Conservation (phyloP, 2,797 vertebrate genomes). For the Gymnoscopelus microlampas region DNA sequence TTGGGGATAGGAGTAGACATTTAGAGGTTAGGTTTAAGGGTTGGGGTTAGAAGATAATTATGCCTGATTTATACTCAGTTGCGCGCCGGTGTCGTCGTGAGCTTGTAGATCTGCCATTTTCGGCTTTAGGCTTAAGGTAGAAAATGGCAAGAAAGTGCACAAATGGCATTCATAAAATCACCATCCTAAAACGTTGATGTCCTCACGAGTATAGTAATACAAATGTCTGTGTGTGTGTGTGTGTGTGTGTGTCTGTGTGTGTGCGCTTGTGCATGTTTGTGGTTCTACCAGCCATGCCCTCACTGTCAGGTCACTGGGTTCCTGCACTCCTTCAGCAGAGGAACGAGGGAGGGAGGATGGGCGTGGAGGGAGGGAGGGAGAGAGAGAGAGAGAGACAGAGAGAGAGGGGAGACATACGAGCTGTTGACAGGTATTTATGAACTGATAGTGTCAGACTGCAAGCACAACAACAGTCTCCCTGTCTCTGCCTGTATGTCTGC, state of each 20-base stretch:
- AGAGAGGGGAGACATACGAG: conserved; percentile 76
- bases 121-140: no score
- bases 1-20: no score
- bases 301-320: conserved; percentile 72
- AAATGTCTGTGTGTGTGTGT: neutral
- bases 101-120: no score
- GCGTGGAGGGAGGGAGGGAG: conserved; percentile 45
- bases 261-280: conserved; percentile 19
- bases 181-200: neutral
- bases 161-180: no score
- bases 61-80: no score
- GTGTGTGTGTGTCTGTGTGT: conserved; percentile 26
- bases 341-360: conserved; percentile 37
- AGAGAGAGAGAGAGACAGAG: conserved; percentile 45
- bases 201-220: neutral
- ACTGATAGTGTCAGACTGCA: conserved; percentile 77
- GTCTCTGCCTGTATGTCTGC: conserved; percentile 73
- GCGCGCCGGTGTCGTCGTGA: no score
- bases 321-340: conserved; percentile 58
- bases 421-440: conserved; percentile 82
- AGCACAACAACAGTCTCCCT: conserved; percentile 72
- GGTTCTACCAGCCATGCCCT: conserved; percentile 54
- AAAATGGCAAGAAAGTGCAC: no score
- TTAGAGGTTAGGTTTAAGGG: no score
- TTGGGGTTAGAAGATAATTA: no score